Conservation (phyloP, 2,888 invertebrate species). For the Dione juno region DNA sequence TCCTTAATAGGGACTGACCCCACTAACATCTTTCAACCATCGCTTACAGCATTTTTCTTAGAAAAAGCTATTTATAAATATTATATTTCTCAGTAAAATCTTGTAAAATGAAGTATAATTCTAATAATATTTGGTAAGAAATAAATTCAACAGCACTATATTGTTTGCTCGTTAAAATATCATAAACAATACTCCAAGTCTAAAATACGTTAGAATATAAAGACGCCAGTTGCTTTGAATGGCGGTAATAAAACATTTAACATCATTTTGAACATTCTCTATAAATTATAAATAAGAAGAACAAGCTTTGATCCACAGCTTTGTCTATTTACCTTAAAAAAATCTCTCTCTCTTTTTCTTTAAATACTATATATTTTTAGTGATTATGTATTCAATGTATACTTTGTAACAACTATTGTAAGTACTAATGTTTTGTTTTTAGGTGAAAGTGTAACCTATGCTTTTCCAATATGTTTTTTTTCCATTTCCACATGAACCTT, state of each 20-base stretch:
- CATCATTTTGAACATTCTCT: slow-evolving; percentile 3
- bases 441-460: too few relatives aligned
- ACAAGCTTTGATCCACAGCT: not conserved
- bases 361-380: too few relatives aligned
- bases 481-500: too few relatives aligned
- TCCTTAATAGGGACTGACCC: too few relatives aligned
- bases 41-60: too few relatives aligned
- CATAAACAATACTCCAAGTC: slow-evolving; percentile 11
- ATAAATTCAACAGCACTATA: not conserved
- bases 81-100: too few relatives aligned
- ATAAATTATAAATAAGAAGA: not conserved
- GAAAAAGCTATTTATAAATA: too few relatives aligned
- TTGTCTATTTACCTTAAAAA: not conserved
- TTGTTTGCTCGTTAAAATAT: slow-evolving; percentile 6
- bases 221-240: slow-evolving; percentile 16
- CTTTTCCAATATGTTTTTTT: too few relatives aligned
- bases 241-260: slow-evolving; percentile 8
- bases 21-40: too few relatives aligned
- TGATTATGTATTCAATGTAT: not conserved
- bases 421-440: too few relatives aligned
- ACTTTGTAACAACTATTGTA: too few relatives aligned
- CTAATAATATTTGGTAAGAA: not conserved
- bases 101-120: not conserved
- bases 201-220: slow-evolving; percentile 12
- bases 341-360: not conserved